A percentile compares a stretch with the other conserved stretches of the same genome.
Evolutionary conservation across 30 jellyfish, hydroid and myxozoan genomes (phyloP).

Genomic region (Sanderia malayensis): DNA sequence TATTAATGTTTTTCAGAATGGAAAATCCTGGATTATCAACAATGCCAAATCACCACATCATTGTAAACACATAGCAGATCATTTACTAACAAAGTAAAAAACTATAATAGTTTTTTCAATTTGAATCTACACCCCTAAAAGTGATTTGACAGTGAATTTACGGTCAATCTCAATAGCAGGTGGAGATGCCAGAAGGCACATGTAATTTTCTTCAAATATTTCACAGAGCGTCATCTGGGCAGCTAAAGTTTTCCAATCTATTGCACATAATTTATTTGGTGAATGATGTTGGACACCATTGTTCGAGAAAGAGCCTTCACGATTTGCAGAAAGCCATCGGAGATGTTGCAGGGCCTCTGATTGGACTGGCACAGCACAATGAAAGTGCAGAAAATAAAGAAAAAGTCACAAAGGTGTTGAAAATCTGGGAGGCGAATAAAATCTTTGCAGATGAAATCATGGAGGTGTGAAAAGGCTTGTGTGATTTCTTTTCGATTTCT

Average conservation of each 20-base stretch:
- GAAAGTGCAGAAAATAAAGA: conserved; percentile 72
- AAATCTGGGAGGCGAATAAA: conserved; percentile 88
- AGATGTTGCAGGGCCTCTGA: conserved; percentile 57
- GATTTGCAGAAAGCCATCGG: conserved; percentile 77
- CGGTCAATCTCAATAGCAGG: too few relatives aligned
- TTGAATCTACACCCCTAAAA: too few relatives aligned
- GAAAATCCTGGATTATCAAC: conserved; percentile 85
- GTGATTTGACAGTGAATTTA: too few relatives aligned
- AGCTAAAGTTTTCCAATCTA: conserved; percentile 59
- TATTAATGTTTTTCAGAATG: conserved; percentile 56
- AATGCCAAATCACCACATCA: conserved; percentile 91
- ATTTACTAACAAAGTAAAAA: conserved; percentile 57
- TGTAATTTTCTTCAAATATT: too few relatives aligned
- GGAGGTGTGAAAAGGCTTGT: conserved; percentile 58
- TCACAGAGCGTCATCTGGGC: conserved; percentile 44
- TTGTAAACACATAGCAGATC: conserved; percentile 66
- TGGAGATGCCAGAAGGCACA: too few relatives aligned
- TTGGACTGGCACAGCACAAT: conserved; percentile 71
- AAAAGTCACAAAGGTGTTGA: conserved; percentile 74
- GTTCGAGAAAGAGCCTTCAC: conserved; percentile 77
- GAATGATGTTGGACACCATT: conserved; percentile 91
- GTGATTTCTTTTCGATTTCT: too few relatives aligned
- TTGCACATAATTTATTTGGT: conserved; percentile 83
- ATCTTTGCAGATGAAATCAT: conserved; percentile 59
- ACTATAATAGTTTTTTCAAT: too few relatives aligned